Percentiles rank a stretch among this genome's conserved stretches.
These are phyloP conservation scores for Ramphastos sulfuratus DNA, from an alignment of 2,113 vertebrate genomes.

Conservation along the genomic window DNA sequence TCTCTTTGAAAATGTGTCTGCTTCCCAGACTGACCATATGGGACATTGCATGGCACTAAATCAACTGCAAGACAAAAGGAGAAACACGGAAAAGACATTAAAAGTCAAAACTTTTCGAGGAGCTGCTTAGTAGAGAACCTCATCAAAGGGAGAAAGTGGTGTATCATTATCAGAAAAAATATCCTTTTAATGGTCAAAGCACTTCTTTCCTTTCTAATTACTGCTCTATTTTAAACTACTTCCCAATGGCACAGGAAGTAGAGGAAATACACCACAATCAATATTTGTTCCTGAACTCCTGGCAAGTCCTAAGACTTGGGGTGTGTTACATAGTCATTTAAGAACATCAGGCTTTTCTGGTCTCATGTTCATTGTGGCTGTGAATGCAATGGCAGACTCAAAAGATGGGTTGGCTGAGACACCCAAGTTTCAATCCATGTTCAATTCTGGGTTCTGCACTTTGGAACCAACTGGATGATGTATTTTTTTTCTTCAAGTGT, in stretches of 20 bases:
- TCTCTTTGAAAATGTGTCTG: constrained; percentile 71
- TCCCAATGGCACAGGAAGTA: background rate
- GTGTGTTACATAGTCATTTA: background rate
- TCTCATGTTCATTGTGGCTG: background rate
- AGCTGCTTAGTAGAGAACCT: background rate
- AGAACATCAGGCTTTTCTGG: background rate
- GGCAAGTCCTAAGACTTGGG: background rate
- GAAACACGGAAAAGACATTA: constrained; percentile 33
- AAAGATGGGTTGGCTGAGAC: background rate
- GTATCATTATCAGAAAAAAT: background rate
- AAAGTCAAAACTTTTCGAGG: constrained; percentile 6
- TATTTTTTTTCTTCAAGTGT: background rate
- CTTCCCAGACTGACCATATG: constrained; percentile 74
- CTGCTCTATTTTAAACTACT: background rate
- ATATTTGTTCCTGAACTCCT: background rate
- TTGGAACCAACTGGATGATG: background rate
- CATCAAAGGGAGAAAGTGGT: background rate
- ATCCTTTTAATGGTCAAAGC: background rate
- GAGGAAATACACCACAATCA: background rate
- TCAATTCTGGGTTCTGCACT: background rate
- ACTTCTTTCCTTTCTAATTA: background rate
- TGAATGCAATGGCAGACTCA: background rate
- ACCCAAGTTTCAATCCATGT: background rate
- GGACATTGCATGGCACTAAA: constrained; percentile 40
- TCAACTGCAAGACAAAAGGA: constrained; percentile 50